Evolutionary conservation across 2,888 invertebrate genomes (phyloP), one percentile per base, ranked within the genome.

Genomic region (Physocephala rufipes): DNA sequence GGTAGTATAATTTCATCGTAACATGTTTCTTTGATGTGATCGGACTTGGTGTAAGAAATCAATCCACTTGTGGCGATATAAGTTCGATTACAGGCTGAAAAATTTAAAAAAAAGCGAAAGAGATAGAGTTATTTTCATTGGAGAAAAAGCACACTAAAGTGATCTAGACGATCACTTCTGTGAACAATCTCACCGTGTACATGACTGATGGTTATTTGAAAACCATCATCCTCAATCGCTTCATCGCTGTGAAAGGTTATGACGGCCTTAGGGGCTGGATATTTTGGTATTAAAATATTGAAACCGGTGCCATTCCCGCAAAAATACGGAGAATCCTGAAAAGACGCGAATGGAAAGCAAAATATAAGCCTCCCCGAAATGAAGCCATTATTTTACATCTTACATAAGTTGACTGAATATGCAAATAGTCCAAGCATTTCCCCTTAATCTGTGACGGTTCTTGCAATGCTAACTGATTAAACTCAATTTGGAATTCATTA

Each of bases 21-120:
- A 80, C 96, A 96, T 12, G 0, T 21, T 19, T 84, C 76, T 49
- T 77, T 75, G 43, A 76, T 77, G 36, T 78, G 78, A 76, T 80
- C 15, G 5, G 74, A 43, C 86, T 86, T 53, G 2, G 58, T 45
- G 0, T n/a, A 24, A 47, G 74, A 75, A 61, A 95, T 88, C 78
- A 90, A 87, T 0, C 94, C 95, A 78, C 91, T 90, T 3, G 87
- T 80, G 1, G 87, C 88, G 0, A 91, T 91, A 78, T 90, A 94
- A 89, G 87, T 83, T 87, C 88, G 74, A 75, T 82, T 81, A 66
- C 85, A 85, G 13, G 58, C 84, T 85, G n/a, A 64, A 64, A 64
- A 61, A 36, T n/a, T 19, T 24, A 0, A 16, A 49, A 15, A 5
- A 1, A 47, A 59, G n/a, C 7, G 13, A 28, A 2, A 16, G 59